Conservation (phyloP, 2,797 vertebrate species). For the Rhynchonycteris naso region DNA sequence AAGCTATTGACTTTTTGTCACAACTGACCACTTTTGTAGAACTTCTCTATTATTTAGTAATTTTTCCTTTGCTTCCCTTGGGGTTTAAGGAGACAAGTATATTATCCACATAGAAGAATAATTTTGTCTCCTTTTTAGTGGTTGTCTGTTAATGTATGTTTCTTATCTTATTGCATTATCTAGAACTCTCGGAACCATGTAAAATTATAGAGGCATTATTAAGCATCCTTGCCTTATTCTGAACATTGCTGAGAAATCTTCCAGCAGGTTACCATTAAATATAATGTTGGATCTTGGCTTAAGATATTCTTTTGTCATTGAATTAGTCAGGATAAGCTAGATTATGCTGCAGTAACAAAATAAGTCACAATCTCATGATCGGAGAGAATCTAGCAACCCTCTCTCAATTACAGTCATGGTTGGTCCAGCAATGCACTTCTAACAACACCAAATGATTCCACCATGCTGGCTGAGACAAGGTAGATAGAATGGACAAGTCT, state of each 20-base stretch:
- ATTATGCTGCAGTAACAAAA: not conserved
- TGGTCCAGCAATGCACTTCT: not conserved
- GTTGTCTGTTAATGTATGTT: not conserved
- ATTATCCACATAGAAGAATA: not conserved
- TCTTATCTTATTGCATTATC: slow-evolving; percentile 30
- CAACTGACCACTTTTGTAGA: not conserved
- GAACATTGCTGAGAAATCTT: not conserved
- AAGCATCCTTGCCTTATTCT: not conserved
- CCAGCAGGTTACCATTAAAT: not conserved
- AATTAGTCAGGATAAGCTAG: not conserved
- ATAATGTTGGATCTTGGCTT: not conserved
- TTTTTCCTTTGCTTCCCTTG: not conserved
- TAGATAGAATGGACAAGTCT: not conserved
- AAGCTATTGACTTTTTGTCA: not conserved
- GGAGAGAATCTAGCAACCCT: not conserved
- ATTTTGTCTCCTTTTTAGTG: not conserved
- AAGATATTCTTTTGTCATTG: not conserved
- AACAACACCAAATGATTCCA: not conserved
- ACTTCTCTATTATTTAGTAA: not conserved
- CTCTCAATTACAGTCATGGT: not conserved
- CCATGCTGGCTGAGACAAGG: not conserved
- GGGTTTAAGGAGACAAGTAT: not conserved
- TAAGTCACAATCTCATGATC: not conserved
- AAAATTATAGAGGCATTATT: not conserved
- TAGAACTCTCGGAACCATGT: not conserved